Evolutionary conservation across 2,113 vertebrate genomes (phyloP), one percentile per base, ranked within the genome.

Genomic region (Spea multiplicata): DNA sequence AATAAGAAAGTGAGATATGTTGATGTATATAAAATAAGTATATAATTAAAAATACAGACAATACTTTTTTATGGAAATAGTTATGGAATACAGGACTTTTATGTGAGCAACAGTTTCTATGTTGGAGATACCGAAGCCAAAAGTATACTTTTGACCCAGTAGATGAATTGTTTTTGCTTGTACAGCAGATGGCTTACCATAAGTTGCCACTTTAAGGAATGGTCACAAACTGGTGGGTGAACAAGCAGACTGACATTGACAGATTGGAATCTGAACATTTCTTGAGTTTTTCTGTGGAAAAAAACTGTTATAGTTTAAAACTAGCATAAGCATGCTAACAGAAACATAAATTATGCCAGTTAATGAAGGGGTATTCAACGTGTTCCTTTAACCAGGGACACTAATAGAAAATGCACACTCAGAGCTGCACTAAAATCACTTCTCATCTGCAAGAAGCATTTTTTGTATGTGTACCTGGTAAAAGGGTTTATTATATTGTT

Each of bases 211-310:
- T 75, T 75, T 55, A 46, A 67, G 44, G 48, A 62, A 49, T 46
- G 48, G 49, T 57, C 64, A 75, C 61, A 75, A 14, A 67, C 61
- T 67, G 52, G 6, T 55, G 13, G 74, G 50, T 65, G 64, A 55
- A 75, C 44, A 66, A 55, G 30, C 74, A 75, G 74, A 75, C 67
- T 65, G 74, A 50, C 74, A 66, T 66, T 66, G 62, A 75, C 74
- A 67, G 74, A 75, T 75, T 75, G 74, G 13, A 50, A 68, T 30
- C 3, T 3, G 74, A 75, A 76, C 65, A 76, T 76, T 76, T 66
- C 12, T 66, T 8, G 7, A 8, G 13, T 67, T 55, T 49, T 67
- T 44, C n/a, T 30, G 5, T 14, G 5, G 30, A 5, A 30, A 12
- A 65, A 14, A 65, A 65, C 5, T 30, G 8, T 8, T 9, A 59